Evolutionary conservation across 2,113 vertebrate genomes (phyloP).

Genomic region (Malurus elegans): DNA sequence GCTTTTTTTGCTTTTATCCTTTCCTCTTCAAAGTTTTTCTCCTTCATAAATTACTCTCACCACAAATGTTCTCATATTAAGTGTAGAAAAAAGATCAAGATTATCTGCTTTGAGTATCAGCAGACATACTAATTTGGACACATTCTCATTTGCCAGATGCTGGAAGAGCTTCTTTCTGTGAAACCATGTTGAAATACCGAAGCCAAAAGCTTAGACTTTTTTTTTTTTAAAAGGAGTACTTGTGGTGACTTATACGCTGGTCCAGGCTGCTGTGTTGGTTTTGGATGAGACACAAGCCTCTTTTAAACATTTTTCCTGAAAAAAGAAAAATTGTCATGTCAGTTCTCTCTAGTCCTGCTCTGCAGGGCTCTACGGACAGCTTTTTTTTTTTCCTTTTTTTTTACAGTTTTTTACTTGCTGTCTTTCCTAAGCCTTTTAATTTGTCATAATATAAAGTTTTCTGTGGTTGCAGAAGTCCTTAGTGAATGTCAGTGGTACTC

Average conservation of each 20-base stretch:
- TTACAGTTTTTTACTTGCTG: slow-evolving; percentile 54
- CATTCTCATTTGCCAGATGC: slow-evolving; percentile 8
- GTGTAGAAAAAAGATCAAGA: neutral
- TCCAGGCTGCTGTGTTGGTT: neutral
- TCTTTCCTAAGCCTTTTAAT: slow-evolving; percentile 67
- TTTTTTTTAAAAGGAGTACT: neutral
- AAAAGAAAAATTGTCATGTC: slow-evolving; percentile 11
- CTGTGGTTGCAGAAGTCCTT: slow-evolving; percentile 60
- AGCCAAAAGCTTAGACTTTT: neutral
- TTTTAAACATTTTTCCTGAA: slow-evolving; percentile 7
- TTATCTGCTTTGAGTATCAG: slow-evolving; percentile 8
- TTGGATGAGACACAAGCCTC: slow-evolving; percentile 34
- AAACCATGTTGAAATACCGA: neutral
- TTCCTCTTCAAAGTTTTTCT: neutral
- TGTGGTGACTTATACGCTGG: neutral
- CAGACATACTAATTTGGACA: neutral
- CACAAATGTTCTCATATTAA: slow-evolving; percentile 10
- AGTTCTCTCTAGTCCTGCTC: slow-evolving; percentile 54
- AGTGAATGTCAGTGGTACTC: slow-evolving; percentile 56
- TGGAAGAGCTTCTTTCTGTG: slow-evolving; percentile 5
- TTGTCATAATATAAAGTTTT: slow-evolving; percentile 64
- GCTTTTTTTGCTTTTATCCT: neutral
- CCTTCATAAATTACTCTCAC: slow-evolving; percentile 1
- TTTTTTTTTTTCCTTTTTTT: neutral
- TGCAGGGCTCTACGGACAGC: slow-evolving; percentile 11